Evolutionary conservation across 2,888 invertebrate species (phyloP).

Genomic region (Plagodis dolabraria): DNA sequence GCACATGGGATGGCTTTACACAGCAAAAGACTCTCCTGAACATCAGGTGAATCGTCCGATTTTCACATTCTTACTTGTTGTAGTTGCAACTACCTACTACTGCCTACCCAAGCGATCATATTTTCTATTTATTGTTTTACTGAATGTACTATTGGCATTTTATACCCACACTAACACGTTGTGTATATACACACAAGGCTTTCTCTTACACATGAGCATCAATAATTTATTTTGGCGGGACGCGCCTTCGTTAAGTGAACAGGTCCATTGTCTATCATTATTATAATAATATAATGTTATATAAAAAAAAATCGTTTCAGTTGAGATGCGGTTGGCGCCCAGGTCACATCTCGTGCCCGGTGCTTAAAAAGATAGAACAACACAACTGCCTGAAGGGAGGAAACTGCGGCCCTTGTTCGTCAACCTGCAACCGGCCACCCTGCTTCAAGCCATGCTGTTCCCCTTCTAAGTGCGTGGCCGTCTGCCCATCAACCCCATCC

Average conservation of each 20-base stretch:
- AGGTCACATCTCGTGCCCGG: constrained; percentile 76
- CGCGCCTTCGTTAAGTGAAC: no score
- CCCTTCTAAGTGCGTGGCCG: constrained; percentile 50
- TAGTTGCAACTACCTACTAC: no score
- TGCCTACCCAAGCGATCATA: no score
- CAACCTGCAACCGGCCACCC: constrained; percentile 50
- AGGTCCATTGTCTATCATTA: background rate
- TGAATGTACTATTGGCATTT: no score
- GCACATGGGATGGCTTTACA: constrained; percentile 79
- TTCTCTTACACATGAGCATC: no score
- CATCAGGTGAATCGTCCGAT: constrained; percentile 59
- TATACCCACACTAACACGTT: no score
- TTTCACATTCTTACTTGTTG: no score
- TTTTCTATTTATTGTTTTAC: no score
- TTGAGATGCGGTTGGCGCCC: constrained; percentile 79
- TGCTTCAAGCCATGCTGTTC: constrained; percentile 56
- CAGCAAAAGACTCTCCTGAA: constrained; percentile 71
- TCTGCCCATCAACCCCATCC: constrained; percentile 54
- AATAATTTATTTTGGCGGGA: no score
- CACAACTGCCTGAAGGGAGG: constrained; percentile 63
- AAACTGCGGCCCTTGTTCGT: constrained; percentile 55
- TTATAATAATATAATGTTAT: background rate
- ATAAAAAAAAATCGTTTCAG: constrained; percentile 40
- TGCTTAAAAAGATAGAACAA: constrained; percentile 68
- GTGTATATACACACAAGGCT: no score